These are phyloP conservation scores for Alloscopus bannaensis DNA, from an alignment of 2,888 invertebrate genomes.

Conservation along the genomic window DNA sequence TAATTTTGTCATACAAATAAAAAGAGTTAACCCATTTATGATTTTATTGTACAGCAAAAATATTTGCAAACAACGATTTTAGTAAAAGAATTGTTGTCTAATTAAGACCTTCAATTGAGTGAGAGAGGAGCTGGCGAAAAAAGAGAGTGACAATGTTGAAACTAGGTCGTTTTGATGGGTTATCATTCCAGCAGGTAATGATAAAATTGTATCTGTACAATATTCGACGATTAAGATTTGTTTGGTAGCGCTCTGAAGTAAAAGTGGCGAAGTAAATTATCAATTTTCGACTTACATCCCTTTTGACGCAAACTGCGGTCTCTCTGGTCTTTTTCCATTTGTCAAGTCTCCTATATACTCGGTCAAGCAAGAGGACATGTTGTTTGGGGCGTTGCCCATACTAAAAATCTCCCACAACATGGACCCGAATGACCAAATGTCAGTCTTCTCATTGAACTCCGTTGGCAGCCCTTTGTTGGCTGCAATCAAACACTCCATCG, in stretches of 20 bases:
- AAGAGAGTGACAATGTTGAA: conserved; percentile 36
- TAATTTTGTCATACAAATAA: no score
- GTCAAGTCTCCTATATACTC: conserved; percentile 32
- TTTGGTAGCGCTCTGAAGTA: neutral
- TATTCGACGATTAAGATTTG: neutral
- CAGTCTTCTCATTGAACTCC: conserved; percentile 35
- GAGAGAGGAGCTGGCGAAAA: conserved; percentile 36
- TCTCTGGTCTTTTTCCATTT: conserved; percentile 22
- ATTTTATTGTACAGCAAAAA: no score
- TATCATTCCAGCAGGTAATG: conserved; percentile 38
- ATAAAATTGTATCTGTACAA: conserved; percentile 43
- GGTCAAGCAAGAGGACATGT: conserved; percentile 24
- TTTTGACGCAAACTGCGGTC: conserved; percentile 37
- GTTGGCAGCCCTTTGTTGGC: conserved; percentile 41
- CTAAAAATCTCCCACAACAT: conserved; percentile 39
- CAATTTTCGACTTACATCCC: no score
- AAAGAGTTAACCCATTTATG: no score
- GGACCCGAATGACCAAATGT: conserved; percentile 30
- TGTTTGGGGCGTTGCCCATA: conserved; percentile 40
- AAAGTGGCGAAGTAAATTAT: neutral
- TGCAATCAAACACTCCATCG: conserved; percentile 31
- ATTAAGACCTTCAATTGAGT: conserved; percentile 10
- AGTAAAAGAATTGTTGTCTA: no score
- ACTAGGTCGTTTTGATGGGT: conserved; percentile 35
- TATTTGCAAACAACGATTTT: no score